Conservation (phyloP, 2,888 invertebrate genomes). For the Tyria jacobaeae region DNA sequence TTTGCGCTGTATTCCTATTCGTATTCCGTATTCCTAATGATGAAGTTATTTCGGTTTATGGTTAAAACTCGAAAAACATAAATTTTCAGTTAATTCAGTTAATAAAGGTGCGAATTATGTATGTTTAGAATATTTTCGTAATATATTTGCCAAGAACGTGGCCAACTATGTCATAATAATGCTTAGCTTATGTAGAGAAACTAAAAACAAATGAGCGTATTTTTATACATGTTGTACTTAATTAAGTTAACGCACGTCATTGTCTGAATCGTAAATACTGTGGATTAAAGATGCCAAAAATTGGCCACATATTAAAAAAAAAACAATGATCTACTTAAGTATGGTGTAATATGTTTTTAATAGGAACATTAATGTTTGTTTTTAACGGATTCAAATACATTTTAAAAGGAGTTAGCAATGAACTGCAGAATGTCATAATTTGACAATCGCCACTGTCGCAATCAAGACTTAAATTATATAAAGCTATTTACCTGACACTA, state of each 20-base stretch:
- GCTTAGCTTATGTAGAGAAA: constrained; percentile 24
- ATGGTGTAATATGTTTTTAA: background rate
- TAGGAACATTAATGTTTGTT: background rate
- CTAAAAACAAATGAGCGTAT: background rate
- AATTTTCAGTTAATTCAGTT: too few species aligned
- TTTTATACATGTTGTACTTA: constrained; percentile 1
- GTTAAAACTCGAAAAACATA: too few species aligned
- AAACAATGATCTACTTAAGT: too few species aligned
- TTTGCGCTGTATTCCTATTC: too few species aligned
- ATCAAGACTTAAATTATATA: too few species aligned
- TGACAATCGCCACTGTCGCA: too few species aligned
- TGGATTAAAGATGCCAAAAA: too few species aligned
- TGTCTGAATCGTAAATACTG: background rate
- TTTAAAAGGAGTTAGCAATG: background rate
- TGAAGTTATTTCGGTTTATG: too few species aligned
- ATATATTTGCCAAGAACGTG: constrained; percentile 41
- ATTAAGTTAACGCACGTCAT: background rate
- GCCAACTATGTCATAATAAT: constrained; percentile 30
- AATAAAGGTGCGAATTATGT: too few species aligned
- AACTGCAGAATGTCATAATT: background rate
- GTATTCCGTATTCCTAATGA: too few species aligned
- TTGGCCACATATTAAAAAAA: too few species aligned
- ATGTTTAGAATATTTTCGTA: constrained; percentile 37
- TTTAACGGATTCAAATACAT: background rate
- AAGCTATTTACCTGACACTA: too few species aligned